These are phyloP conservation scores for Cygnus olor DNA, from an alignment of 2,797 vertebrate species.

Conservation along the genomic window DNA sequence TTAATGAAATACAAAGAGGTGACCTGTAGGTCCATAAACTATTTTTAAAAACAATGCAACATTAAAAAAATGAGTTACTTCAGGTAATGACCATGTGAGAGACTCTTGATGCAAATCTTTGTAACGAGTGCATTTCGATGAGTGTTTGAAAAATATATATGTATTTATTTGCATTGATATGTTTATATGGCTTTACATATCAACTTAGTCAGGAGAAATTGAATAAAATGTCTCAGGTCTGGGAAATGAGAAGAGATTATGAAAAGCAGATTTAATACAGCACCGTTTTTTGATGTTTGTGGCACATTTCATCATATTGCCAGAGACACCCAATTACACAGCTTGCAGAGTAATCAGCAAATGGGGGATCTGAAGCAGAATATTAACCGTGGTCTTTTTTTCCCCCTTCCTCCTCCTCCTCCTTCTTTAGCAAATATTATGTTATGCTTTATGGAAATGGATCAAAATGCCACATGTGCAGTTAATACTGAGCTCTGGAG, in stretches of 20 bases:
- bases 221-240: conserved; percentile 82
- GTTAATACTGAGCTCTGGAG: conserved; percentile 63
- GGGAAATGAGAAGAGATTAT: conserved; percentile 78
- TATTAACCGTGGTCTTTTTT: conserved; percentile 62
- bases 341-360: conserved; percentile 72
- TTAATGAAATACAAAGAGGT: conserved; percentile 34
- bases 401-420: conserved; percentile 34
- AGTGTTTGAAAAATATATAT: conserved; percentile 52
- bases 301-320: conserved; percentile 73
- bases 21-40: neutral
- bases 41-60: conserved; percentile 40
- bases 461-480: conserved; percentile 66
- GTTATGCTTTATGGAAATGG: conserved; percentile 71
- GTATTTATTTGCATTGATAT: conserved; percentile 73
- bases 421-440: conserved; percentile 67
- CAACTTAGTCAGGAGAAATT: conserved; percentile 75
- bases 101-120: conserved; percentile 46
- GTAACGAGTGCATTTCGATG: conserved; percentile 56
- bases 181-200: conserved; percentile 76
- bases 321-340: conserved; percentile 73
- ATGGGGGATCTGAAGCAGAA: conserved; percentile 55
- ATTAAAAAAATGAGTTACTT: neutral
- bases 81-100: neutral
- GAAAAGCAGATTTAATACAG: conserved; percentile 77
- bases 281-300: conserved; percentile 71